phyloP scores from a whole-genome alignment of 2,113 vertebrate species.

The Rhizomys pruinosus region DNA sequence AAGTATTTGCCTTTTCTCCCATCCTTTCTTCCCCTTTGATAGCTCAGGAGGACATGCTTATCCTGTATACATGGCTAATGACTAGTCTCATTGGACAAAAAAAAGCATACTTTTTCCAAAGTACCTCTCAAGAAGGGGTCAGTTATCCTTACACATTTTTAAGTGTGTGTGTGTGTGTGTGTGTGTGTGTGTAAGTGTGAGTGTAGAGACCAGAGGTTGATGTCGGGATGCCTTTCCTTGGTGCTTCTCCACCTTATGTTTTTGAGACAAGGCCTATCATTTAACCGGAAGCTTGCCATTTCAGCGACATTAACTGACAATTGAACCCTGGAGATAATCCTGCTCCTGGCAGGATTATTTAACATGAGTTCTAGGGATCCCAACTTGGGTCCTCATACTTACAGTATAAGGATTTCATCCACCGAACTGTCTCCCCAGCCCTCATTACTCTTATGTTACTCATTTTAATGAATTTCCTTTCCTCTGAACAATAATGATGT shows the following conservation, averaged over 20 bases:
- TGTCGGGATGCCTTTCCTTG: background rate
- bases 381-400: background rate
- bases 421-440: background rate
- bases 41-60: conserved; percentile 19
- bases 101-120: conserved; percentile 9
- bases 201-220: background rate
- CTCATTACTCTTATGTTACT: conserved; percentile 33
- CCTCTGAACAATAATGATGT: background rate
- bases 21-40: background rate
- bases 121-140: conserved; percentile 11
- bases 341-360: background rate
- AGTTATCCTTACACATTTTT: conserved; percentile 3
- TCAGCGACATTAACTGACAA: background rate
- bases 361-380: background rate
- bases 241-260: background rate
- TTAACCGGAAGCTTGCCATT: background rate
- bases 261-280: background rate
- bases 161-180: background rate
- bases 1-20: conserved; percentile 32
- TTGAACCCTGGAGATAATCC: background rate
- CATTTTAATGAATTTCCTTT: background rate
- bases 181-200: background rate
- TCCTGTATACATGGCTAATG: conserved; percentile 39
- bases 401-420: background rate
- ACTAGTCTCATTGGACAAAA: background rate